phyloP scores from a whole-genome alignment of 2,797 vertebrate genomes.

The Tapirus indicus region DNA sequence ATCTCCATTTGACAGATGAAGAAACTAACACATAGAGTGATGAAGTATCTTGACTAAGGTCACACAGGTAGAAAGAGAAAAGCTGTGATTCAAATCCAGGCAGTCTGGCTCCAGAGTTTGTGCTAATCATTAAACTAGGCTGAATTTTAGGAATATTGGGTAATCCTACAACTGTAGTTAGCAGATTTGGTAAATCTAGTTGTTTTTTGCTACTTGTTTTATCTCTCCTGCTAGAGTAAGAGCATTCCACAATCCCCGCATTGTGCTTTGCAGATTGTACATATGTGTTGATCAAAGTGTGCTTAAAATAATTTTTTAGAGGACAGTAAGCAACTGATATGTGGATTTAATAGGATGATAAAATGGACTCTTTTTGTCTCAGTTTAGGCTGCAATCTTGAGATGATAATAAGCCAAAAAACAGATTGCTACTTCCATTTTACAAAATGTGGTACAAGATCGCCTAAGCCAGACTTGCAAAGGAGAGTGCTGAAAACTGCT shows the following conservation, averaged over 20 bases:
- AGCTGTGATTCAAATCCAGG: background rate
- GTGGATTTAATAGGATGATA: background rate
- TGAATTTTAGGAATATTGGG: background rate
- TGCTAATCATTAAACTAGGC: background rate
- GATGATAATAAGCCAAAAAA: background rate
- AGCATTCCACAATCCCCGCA: accelerated
- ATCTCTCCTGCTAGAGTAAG: background rate
- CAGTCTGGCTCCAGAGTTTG: background rate
- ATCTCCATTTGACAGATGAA: background rate
- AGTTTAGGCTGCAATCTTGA: background rate
- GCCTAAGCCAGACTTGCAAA: constrained; percentile 2
- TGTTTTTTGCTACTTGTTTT: background rate
- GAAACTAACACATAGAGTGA: background rate
- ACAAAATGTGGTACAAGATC: background rate
- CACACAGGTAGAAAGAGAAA: background rate
- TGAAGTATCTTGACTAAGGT: background rate
- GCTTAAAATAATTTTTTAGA: constrained; percentile 25
- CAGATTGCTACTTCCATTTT: background rate
- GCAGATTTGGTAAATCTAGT: background rate
- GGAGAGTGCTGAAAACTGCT: background rate
- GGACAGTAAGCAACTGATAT: background rate
- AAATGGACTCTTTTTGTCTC: background rate
- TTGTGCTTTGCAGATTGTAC: background rate
- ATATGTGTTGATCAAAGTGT: background rate
- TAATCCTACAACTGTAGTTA: background rate